phyloP scores from a whole-genome alignment of 2,113 vertebrate species.

The Pseudolaguvia tuberculata region DNA sequence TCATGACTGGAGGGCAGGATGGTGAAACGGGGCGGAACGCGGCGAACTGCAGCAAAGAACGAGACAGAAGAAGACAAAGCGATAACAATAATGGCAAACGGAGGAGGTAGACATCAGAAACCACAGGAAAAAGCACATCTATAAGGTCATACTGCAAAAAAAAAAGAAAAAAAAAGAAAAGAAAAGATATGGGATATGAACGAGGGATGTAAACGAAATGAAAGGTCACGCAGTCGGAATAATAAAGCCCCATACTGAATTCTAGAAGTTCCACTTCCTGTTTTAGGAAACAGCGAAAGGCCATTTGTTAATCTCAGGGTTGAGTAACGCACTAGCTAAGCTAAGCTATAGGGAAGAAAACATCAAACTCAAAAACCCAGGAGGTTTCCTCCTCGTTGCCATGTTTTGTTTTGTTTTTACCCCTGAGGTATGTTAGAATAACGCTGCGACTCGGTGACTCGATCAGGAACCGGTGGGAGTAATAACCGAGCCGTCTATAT shows the following conservation, averaged over 20 bases:
- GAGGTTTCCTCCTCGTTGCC: not conserved
- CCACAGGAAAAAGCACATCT: constrained; percentile 17
- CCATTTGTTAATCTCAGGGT: not conserved
- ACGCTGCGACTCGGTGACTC: constrained; percentile 6
- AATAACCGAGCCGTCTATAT: constrained; percentile 33
- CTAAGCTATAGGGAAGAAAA: not conserved
- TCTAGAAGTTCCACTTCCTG: not conserved
- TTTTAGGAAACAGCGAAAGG: not conserved
- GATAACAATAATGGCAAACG: constrained; percentile 58
- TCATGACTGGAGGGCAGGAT: constrained; percentile 91
- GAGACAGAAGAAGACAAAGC: constrained; percentile 53
- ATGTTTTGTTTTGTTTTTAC: constrained; percentile 6
- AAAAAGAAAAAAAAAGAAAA: too few relatives aligned
- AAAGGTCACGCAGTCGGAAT: not conserved
- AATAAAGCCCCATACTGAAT: not conserved
- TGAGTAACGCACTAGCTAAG: not conserved
- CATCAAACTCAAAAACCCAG: not conserved
- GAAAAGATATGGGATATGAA: constrained; percentile 23
- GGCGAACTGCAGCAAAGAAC: constrained; percentile 81
- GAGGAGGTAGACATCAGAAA: constrained; percentile 11
- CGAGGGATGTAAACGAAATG: constrained; percentile 6
- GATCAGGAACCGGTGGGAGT: constrained; percentile 19
- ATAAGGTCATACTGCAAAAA: constrained; percentile 28
- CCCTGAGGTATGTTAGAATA: not conserved
- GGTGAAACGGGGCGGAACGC: constrained; percentile 94